Evolutionary conservation across 2,113 vertebrate genomes (phyloP), one percentile per base, ranked within the genome.

Genomic region (Ardeotis arabs): DNA sequence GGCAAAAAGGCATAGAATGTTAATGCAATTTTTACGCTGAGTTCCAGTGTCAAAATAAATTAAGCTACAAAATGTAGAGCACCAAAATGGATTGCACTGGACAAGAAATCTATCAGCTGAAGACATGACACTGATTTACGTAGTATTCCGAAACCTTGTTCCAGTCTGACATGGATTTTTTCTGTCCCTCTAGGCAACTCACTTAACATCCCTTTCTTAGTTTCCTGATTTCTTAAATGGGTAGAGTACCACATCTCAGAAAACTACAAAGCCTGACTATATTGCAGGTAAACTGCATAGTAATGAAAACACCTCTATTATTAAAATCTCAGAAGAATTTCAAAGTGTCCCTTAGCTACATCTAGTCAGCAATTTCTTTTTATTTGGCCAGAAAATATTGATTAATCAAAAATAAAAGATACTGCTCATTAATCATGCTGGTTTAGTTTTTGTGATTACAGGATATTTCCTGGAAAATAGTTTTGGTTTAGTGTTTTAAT

Each of bases 21-120:
- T 96, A 96, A 97, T 90, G 79, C 3, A 75, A 94, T 93, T 96
- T 83, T 83, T 90, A 68, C 1, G 1, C 80, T 31, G 60, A 78
- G 39, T 87, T 75, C 69, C 60, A 72, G 85, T 87, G 83, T 94
- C 93, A 93, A 92, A 96, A 89, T 63, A 93, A 92, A 96, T 96
- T 96, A 96, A 87, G 74, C 60, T 89, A 90, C 79, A 84, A 89
- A 94, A 90, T 33, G 56, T 45, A 75, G 80, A 86, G 72, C 28
- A 81, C 52, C 56, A 89, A 86, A 96, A 90, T 80, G 83, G 90
- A 90, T 90, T 81, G 83, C 52, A 18, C 24, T 29, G 76, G 85
- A 92, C 76, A 92, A 94, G 60, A 96, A 96, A 96, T 92, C 83
- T 84, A 84, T 93, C 83, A 75, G 47, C 58, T 52, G 66, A 95